Evolutionary conservation across 2,797 vertebrate genomes (phyloP), one percentile per base, ranked within the genome.

Genomic region (Cichlasoma orientale): DNA sequence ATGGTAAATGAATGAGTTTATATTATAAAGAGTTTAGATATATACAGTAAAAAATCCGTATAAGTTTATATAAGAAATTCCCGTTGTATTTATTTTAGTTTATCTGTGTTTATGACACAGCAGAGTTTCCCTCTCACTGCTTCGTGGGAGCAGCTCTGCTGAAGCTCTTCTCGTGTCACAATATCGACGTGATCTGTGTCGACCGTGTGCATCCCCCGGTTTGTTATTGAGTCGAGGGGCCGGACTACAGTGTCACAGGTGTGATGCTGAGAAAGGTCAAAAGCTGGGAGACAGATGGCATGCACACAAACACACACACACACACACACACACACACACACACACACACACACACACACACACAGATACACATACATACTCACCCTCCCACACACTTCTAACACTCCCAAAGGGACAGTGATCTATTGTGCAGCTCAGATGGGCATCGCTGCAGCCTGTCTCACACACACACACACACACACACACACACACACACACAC

Each of bases 231-330:
- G 84, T 89, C 53, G 78, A 86, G 86, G 86, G 91, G 77, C 83
- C 14, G 21, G 74, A 84, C 86, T 84, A 47, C 83, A 3, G 78
- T 86, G 89, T 93, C 93, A 92, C 91, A 93, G 93, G 92, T 94
- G 92, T 87, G 86, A 87, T 29, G 83, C 86, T 77, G 69, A 80
- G 82, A 92, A 93, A 93, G 93, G 92, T 94, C 94, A 93, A 91
- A 90, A 93, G 88, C 91, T 88, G 83, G 76, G 70, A 94, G 92
- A 94, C 93, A 94, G 93, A 93, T 93, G 93, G 92, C 86, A 56
- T 21, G 21, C 78, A 53, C 81, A 27, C 75, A 58, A 57, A 58
- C 56, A 10, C 77, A 56, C 73, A 71, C 74, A 68, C 80, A 73
- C 52, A 76, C 31, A 83, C 63, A 77, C 86, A 41, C 78, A 52